Percentiles rank a stretch among this genome's conserved stretches.
Conservation (phyloP, 2,888 invertebrate species). For the Drosophila parthenogenetica region DNA sequence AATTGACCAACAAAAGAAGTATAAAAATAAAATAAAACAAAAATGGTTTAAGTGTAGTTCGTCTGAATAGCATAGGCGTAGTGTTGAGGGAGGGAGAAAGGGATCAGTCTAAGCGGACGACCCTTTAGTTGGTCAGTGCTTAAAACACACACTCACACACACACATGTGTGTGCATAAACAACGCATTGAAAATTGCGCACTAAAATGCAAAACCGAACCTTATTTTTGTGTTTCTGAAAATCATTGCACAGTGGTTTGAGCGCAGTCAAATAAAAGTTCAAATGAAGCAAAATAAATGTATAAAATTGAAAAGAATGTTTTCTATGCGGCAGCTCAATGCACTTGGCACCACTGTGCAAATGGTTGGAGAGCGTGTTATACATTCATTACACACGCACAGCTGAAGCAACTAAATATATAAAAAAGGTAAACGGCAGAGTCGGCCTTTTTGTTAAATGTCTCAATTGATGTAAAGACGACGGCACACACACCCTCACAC, state of each 20-base stretch:
- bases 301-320: not conserved
- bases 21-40: constrained; percentile 50
- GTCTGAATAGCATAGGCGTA: not conserved
- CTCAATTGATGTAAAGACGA: constrained; percentile 67
- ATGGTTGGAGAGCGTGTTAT: constrained; percentile 52
- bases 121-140: constrained; percentile 54
- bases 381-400: constrained; percentile 64
- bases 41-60: constrained; percentile 47
- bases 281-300: not conserved
- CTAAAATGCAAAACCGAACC: constrained; percentile 47
- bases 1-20: constrained; percentile 61
- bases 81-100: too few relatives aligned
- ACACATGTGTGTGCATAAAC: constrained; percentile 40
- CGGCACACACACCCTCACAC: constrained; percentile 10
- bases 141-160: constrained; percentile 28
- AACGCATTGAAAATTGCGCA: constrained; percentile 54
- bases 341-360: constrained; percentile 37
- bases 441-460: constrained; percentile 75
- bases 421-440: constrained; percentile 65
- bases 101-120: constrained; percentile 9
- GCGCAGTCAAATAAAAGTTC: not conserved
- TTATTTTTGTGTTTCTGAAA: constrained; percentile 23
- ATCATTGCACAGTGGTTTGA: constrained; percentile 51
- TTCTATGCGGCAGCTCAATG: not conserved
- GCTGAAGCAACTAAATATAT: not conserved